Conservation (phyloP, 2,797 vertebrate species). For the Anabacerthia variegaticeps region DNA sequence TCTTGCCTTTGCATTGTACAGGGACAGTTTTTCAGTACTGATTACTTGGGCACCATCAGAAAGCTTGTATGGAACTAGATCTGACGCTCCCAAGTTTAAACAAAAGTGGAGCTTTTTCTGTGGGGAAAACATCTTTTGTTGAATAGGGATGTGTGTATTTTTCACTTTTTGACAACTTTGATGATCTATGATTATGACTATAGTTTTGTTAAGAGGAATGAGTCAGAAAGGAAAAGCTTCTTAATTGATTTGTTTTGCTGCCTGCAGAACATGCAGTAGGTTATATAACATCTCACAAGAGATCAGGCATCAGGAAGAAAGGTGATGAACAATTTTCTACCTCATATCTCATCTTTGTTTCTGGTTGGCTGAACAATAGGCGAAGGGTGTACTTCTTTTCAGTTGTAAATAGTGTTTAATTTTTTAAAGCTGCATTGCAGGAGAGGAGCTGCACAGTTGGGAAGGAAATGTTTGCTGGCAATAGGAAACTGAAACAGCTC, state of each 20-base stretch:
- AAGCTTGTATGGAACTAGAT: not conserved
- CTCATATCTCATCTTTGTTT: not conserved
- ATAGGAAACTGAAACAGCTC: not conserved
- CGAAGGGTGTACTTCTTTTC: not conserved
- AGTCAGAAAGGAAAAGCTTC: constrained; percentile 29
- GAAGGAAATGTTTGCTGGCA: not conserved
- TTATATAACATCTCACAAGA: constrained; percentile 22
- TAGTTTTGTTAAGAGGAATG: not conserved
- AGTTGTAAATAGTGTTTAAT: not conserved
- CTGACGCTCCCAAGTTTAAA: not conserved
- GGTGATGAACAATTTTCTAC: not conserved
- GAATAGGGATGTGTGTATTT: not conserved
- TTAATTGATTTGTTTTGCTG: constrained; percentile 48
- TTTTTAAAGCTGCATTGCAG: not conserved
- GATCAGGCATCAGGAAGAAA: not conserved
- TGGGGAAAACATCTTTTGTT: not conserved
- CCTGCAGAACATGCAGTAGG: not conserved
- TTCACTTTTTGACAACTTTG: not conserved
- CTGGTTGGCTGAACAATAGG: not conserved
- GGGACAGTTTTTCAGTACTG: not conserved
- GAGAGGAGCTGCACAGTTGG: not conserved
- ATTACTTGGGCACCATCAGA: not conserved
- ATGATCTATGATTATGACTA: not conserved
- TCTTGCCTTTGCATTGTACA: not conserved
- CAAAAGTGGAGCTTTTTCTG: not conserved